Evolutionary conservation across 1,140 invertebrate genomes (phyloP).

Genomic region (Aphelinus atriplicis): DNA sequence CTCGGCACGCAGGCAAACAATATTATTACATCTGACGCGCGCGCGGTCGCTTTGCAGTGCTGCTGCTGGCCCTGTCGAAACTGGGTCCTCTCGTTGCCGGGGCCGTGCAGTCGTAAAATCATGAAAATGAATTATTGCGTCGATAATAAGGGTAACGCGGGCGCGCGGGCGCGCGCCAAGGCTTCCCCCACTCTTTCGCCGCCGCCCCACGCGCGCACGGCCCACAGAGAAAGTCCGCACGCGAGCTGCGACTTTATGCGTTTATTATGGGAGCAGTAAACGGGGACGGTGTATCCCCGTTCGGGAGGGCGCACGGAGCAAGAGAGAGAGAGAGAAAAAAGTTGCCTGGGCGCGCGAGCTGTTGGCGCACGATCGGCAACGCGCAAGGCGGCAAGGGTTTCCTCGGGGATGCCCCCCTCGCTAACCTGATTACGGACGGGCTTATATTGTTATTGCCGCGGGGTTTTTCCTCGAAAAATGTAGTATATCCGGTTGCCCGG

Average conservation of each 20-base stretch:
- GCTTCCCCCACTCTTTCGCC: not conserved
- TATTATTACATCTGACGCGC: not conserved
- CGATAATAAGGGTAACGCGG: conserved; percentile 46
- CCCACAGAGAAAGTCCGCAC: conserved; percentile 19
- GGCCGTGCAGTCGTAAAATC: conserved; percentile 48
- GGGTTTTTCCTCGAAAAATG: conserved; percentile 42
- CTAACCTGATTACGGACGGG: conserved; percentile 7
- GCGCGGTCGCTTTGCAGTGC: too few relatives aligned
- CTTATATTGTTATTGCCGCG: conserved; percentile 28
- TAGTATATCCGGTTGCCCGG: conserved; percentile 39
- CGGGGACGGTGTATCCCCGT: not conserved
- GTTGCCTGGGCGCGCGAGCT: not conserved
- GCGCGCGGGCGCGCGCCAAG: conserved; percentile 42
- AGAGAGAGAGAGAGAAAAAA: conserved; percentile 3
- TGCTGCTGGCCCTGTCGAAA: not conserved
- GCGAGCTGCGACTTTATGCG: conserved; percentile 44
- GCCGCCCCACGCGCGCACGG: not conserved
- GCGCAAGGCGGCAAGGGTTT: conserved; percentile 39
- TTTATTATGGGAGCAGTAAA: conserved; percentile 51
- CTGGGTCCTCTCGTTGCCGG: conserved; percentile 21
- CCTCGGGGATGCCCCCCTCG: not conserved
- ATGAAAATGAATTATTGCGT: conserved; percentile 56
- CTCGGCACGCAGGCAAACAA: not conserved
- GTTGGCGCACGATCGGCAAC: not conserved
- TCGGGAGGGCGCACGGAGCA: not conserved